Evolutionary conservation across 2,888 invertebrate species (phyloP).

Genomic region (Tinea pellionella): DNA sequence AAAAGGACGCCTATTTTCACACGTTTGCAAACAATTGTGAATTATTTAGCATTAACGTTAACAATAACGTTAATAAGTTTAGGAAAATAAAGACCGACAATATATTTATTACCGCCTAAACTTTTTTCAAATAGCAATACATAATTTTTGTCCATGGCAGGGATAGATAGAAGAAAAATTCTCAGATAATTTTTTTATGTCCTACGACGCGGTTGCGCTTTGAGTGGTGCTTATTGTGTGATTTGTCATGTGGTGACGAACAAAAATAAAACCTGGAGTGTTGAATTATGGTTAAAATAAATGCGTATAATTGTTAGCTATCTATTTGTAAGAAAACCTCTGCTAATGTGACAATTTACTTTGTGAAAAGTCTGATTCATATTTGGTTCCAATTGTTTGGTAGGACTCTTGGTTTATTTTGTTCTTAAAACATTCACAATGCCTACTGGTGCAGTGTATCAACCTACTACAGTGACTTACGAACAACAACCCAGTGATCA

Average conservation of each 20-base stretch:
- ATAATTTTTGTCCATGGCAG: background rate
- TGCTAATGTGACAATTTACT: background rate
- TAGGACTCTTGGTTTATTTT: background rate
- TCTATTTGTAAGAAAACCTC: background rate
- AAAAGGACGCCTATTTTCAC: no score
- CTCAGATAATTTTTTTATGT: no score
- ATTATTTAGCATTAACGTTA: no score
- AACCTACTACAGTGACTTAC: conserved; percentile 82
- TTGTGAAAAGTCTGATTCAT: background rate
- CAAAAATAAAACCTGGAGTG: background rate
- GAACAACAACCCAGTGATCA: conserved; percentile 71
- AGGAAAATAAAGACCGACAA: no score
- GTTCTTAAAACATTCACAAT: conserved; percentile 33
- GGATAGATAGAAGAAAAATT: no score
- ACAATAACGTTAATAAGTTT: no score
- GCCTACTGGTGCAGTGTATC: conserved; percentile 80
- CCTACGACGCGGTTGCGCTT: background rate
- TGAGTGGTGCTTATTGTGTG: background rate
- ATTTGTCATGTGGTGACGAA: background rate
- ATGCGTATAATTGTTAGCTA: background rate
- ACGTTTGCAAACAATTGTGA: no score
- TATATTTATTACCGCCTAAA: no score
- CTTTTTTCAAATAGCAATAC: background rate
- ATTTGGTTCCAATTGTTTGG: background rate
- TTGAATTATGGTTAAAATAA: background rate